Evolutionary conservation across 2,888 invertebrate genomes (phyloP), one percentile per base, ranked within the genome.

Genomic region (Steinernema scapterisci): DNA sequence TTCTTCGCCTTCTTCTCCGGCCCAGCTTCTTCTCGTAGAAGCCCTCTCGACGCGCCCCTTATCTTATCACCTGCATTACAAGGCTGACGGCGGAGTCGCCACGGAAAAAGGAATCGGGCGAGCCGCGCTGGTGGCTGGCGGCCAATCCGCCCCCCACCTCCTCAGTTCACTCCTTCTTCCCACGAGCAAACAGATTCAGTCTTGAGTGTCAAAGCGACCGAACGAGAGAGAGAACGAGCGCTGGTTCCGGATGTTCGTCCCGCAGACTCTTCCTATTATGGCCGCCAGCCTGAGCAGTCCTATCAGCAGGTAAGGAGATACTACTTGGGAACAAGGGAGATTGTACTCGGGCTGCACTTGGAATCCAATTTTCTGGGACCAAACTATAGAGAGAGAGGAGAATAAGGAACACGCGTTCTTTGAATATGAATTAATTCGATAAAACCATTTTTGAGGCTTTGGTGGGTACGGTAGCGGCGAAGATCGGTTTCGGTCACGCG

Each of bases 151-250:
- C 54, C 54, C 48, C 54, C 63, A 31, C 63, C 63, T 63, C 63
- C 63, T 63, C 63, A 63, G 63, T 63, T 63, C 63, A 63, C 63
- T 27, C 63, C 54, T 54, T n/a, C n/a, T n/a, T 54, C 54, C 54
- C 21, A 48, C 48, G 48, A 48, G 48, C 48, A 48, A 48, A 48
- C 48, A 48, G 48, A 48, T 48, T 48, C 48, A 48, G 48, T 48
- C 19, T 19, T 19, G 48, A 48, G 48, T 48, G 48, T 48, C 48
- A 48, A 19, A 48, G 48, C 48, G 54, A n/a, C 51, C 51, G 11
- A 6, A 9, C 11, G 51, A 51, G 51, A n/a, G n/a, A 38, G 38
- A 54, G 25, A 25, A 23, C 7, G 23, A 54, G 11, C 54, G 48
- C 48, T 19, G 48, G 19, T 48, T 48, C 48, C n/a, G 19, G 48